Evolutionary conservation across 2,888 invertebrate species (phyloP), one percentile per base, ranked within the genome.

Genomic region (Brachycybe producta): DNA sequence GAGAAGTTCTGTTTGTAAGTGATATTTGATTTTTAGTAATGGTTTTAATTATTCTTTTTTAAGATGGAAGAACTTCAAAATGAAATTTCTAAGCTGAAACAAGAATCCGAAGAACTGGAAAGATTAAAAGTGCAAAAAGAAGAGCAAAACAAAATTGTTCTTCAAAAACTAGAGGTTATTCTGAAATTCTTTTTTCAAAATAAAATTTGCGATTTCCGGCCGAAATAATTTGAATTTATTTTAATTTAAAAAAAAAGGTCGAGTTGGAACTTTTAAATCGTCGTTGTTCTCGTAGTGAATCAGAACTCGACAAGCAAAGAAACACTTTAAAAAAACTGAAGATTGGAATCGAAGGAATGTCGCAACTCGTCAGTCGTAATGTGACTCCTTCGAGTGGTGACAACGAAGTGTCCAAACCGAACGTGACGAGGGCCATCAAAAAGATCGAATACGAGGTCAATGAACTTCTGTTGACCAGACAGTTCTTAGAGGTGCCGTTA

Each of bases 381-480:
- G 30, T 28, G 19, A 5, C 44, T 5, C 17, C 30, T 7, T 4
- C 23, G 7, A 24, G 17, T 7, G 44, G 8, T 7, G 32, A 28
- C 5, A 19, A 44, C 7, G 30, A 44, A 32, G n/a, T 44, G 15
- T 44, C 44, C 2, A 28, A 44, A 32, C 28, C 44, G 3, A 32
- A 28, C 8, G 17, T 44, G 28, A 28, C 17, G 17, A n/a, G 28
- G 7, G 32, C 30, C 2, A 28, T 44, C 19, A 15, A 44, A 28
- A 32, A 44, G 11, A 44, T 44, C 2, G 44, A 44, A 23, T 15
- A 30, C 32, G 30, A 44, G 19, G 44, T 44, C 5, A 44, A 44
- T 19, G 44, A 15, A 5, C 32, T 44, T 15, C 44, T 44, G 5
- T 32, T 30, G 17, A 44, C 44, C 7, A 44, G 44, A 32, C 27